Conservation (phyloP, 2,888 invertebrate genomes). For the Alcis repandata region DNA sequence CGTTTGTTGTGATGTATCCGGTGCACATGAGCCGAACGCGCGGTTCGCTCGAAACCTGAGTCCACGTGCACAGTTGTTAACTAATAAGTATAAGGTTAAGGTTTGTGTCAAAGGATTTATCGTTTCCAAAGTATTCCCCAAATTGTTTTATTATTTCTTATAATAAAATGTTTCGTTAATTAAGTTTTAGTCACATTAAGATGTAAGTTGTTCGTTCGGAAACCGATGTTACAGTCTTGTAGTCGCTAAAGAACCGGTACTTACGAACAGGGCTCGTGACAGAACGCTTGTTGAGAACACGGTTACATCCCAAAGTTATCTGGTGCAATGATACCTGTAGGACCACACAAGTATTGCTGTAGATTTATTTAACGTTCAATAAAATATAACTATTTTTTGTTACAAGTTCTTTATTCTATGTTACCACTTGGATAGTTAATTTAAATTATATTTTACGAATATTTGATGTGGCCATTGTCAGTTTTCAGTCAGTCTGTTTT, state of each 20-base stretch:
- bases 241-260: slow-evolving; percentile 77
- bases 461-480: slow-evolving; percentile 79
- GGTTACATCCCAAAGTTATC: slow-evolving; percentile 30
- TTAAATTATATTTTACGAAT: slow-evolving; percentile 57
- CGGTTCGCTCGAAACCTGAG: slow-evolving; percentile 72
- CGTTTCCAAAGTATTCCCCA: slow-evolving; percentile 87
- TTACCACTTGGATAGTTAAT: slow-evolving; percentile 74
- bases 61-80: slow-evolving; percentile 86
- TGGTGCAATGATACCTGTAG: slow-evolving; percentile 36
- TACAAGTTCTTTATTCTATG: slow-evolving; percentile 71
- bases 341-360: slow-evolving; percentile 48
- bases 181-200: slow-evolving; percentile 81
- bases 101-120: slow-evolving; percentile 87
- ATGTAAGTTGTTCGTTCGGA: slow-evolving; percentile 74
- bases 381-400: slow-evolving; percentile 59
- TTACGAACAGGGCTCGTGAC: slow-evolving; percentile 43
- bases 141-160: slow-evolving; percentile 79
- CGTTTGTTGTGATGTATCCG: slow-evolving; percentile 85
- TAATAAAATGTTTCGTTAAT: slow-evolving; percentile 66
- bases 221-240: slow-evolving; percentile 67
- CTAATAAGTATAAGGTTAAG: slow-evolving; percentile 83
- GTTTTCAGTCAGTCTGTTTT: slow-evolving; percentile 64
- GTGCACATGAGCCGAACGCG: slow-evolving; percentile 80
- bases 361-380: slow-evolving; percentile 51
- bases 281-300: slow-evolving; percentile 17